These are phyloP conservation scores for Cephus sareptanus DNA, from an alignment of 2,888 invertebrate species.

Conservation along the genomic window DNA sequence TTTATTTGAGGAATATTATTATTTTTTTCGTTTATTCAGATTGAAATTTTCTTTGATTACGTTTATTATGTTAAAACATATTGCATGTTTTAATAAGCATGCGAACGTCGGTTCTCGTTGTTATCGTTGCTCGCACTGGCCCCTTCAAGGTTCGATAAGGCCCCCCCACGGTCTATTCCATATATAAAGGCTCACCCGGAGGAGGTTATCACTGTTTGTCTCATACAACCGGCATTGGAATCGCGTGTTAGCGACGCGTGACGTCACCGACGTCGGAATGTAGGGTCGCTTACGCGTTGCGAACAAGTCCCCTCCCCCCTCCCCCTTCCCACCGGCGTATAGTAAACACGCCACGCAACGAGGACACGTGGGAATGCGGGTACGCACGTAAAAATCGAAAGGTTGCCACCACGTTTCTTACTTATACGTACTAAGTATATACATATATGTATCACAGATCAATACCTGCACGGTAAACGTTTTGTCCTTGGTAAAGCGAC, in stretches of 20 bases:
- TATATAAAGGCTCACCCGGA: neutral
- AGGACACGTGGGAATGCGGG: constrained; percentile 7
- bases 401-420: constrained; percentile 1
- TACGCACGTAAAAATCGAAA: constrained; percentile 8
- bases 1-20: neutral
- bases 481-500: neutral
- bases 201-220: constrained; percentile 28
- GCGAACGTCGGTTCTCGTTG: neutral
- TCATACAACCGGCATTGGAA: constrained; percentile 23
- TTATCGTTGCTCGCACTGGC: neutral
- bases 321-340: neutral
- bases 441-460: neutral
- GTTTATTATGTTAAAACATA: neutral
- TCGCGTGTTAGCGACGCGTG: constrained; percentile 36
- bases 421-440: neutral
- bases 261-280: constrained; percentile 45
- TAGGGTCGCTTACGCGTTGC: constrained; percentile 42
- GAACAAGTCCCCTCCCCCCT: constrained; percentile 17
- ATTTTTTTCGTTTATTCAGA: neutral
- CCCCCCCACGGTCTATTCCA: neutral
- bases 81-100: neutral
- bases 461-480: neutral
- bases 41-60: neutral
- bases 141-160: neutral
- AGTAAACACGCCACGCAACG: constrained; percentile 1